Percentiles rank a stretch among this genome's conserved stretches.
Conservation (phyloP, 2,113 vertebrate genomes). For the Psittacula cyanocephala region DNA sequence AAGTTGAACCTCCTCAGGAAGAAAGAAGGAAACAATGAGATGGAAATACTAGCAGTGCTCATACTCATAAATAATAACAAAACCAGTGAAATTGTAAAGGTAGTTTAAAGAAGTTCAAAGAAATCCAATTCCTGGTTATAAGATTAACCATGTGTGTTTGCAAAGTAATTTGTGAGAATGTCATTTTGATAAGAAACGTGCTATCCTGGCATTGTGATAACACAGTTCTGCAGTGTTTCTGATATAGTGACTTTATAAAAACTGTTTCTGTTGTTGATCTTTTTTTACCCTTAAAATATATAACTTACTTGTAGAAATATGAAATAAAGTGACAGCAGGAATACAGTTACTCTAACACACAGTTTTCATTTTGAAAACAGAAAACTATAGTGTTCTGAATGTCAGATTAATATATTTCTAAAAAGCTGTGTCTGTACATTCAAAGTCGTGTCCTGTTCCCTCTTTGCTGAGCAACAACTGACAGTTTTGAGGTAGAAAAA, state of each 20-base stretch:
- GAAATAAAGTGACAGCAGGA: background rate
- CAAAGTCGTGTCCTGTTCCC: background rate
- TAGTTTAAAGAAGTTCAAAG: background rate
- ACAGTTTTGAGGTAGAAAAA: background rate
- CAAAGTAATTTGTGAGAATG: background rate
- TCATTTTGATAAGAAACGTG: background rate
- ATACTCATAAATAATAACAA: background rate
- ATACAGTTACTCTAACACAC: background rate
- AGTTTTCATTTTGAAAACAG: background rate
- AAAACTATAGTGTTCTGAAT: background rate
- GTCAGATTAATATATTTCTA: background rate
- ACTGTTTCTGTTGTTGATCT: background rate
- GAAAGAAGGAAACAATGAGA: background rate
- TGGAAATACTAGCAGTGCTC: background rate
- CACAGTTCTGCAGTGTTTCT: background rate
- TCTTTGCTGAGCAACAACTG: background rate
- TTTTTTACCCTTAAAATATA: background rate
- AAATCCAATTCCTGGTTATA: background rate
- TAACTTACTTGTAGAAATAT: background rate
- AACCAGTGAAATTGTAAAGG: background rate
- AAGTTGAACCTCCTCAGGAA: background rate
- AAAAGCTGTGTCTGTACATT: background rate
- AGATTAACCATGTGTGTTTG: background rate
- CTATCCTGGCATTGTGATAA: background rate
- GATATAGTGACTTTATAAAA: background rate